Evolutionary conservation across 92 coral and sea anemone species (phyloP), one percentile per base, ranked within the genome.

Genomic region (Palythoa grandis): DNA sequence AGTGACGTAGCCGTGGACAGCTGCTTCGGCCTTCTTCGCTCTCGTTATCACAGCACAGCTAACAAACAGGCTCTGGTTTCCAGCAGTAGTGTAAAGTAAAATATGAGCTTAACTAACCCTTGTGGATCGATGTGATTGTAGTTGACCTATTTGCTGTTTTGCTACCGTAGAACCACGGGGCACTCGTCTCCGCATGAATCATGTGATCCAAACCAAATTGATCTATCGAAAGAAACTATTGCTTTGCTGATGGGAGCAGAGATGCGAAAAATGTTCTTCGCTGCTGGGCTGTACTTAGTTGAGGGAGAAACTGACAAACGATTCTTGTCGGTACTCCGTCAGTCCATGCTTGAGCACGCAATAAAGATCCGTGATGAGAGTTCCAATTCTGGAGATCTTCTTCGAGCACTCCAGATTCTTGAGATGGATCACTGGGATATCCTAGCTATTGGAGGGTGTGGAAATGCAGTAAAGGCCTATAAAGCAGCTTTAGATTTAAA

Each of bases 371-470:
- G 40, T 39, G 87, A 37, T 22, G 74, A 29, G 24, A 77, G 72
- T 38, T 72, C 25, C 4, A 20, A 56, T 9, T 39, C 65, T 12
- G 60, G 20, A 9, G 57, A 40, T 16, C 66, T 60, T 74, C 50
- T 38, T 43, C 72, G n/a, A 4, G 88, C 88, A 12, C 14, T 72
- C 19, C 19, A 47, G 1, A 40, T 72, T 11, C 63, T 69, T 16
- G 72, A 86, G 69, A 84, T 84, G 87, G 87, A 84, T 48, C 65
- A n/a, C n/a, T 85, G 88, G 88, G 88, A 85, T 74, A 65, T 86
- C 23, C 67, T 86, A 6, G 23, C 58, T 14, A 50, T 86, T 38
- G 60, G 82, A 35, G 89, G 89, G 11, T 77, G 84, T 39, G 76
- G 66, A 19, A 67, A 86, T 52, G 80, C 83, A 22, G 15, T 86